A percentile compares a stretch with the other conserved stretches of the same genome.
Evolutionary conservation across 2,113 vertebrate species (phyloP).

Genomic region (Antigone vipio): DNA sequence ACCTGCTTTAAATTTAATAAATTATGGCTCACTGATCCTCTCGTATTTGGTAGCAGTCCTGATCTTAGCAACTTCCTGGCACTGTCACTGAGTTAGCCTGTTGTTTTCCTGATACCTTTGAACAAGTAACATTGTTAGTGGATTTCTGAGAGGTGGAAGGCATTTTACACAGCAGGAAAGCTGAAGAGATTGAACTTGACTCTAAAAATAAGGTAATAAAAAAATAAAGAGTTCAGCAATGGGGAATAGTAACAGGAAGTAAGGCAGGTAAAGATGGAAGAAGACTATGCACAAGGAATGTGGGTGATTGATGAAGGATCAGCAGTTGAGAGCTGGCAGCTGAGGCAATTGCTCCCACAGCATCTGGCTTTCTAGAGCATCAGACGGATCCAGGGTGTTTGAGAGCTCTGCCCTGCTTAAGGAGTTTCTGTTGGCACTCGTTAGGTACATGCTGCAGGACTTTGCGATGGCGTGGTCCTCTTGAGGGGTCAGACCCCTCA

Average conservation of each 20-base stretch:
- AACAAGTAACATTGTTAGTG: neutral
- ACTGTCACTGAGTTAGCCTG: neutral
- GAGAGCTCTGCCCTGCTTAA: neutral
- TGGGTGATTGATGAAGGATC: neutral
- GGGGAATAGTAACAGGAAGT: neutral
- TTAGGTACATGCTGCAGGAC: neutral
- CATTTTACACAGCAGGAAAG: neutral
- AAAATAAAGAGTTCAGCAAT: neutral
- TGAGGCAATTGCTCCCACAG: neutral
- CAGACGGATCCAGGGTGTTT: neutral
- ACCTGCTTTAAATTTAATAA: neutral
- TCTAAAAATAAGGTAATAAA: neutral
- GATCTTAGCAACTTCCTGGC: neutral
- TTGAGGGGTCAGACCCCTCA: neutral
- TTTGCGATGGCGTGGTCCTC: neutral
- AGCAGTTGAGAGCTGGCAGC: neutral
- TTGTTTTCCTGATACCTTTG: neutral
- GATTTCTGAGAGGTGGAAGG: neutral
- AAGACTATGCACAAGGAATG: neutral
- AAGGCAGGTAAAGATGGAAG: neutral
- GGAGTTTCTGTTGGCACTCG: neutral
- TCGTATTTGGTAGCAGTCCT: neutral
- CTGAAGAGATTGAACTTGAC: neutral
- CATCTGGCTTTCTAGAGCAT: neutral
- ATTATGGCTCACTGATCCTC: neutral